Base-by-base conservation (phyloP, 1,140 invertebrate genomes). In the Calycopis cecrops region DNA sequence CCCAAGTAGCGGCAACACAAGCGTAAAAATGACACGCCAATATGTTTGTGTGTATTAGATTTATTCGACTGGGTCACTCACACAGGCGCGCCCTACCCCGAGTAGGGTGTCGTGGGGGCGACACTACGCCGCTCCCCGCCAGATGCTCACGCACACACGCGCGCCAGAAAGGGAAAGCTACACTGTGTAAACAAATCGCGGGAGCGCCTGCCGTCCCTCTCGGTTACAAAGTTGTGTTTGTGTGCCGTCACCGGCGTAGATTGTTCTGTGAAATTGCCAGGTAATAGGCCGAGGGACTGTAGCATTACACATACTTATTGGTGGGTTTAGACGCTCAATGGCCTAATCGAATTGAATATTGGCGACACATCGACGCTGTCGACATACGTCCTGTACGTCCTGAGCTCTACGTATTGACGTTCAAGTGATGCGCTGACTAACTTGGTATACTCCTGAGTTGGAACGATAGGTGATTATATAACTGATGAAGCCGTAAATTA, bases 201-300 rank as follows among this genome's bases (percentile, higher is more conserved):
- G 69, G 66, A 68, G 60, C 67, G 59, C 2, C 21, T 71, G 70
- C 79, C 69, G 73, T 86, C 80, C 75, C 73, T 75, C 70, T 84
- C 80, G 55, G 71, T 57, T 72, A 75, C 76, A 75, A 76, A 79
- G 74, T 65, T 64, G 71, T 77, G 54, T 62, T 63, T 79, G 83
- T 86, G 80, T 86, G 83, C 77, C 69, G 74, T 78, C 71, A 73
- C 71, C 73, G 67, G 77, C 68, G 79, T 83, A 82, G 80, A 83
- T 85, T 83, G 79, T 83, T 85, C 83, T 83, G 83, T 86, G 79
- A 86, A 86, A 86, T 86, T 85, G 81, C 81, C 83, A 86, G 83
- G 83, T 86, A 86, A 86, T 86, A 86, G 81, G 80, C 79, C 68
- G 76, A 76, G 77, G 74, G 78, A 82, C 80, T 86, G 76, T 79